Evolutionary conservation across 2,797 vertebrate genomes (phyloP).

Genomic region (Tarsius wallacei): DNA sequence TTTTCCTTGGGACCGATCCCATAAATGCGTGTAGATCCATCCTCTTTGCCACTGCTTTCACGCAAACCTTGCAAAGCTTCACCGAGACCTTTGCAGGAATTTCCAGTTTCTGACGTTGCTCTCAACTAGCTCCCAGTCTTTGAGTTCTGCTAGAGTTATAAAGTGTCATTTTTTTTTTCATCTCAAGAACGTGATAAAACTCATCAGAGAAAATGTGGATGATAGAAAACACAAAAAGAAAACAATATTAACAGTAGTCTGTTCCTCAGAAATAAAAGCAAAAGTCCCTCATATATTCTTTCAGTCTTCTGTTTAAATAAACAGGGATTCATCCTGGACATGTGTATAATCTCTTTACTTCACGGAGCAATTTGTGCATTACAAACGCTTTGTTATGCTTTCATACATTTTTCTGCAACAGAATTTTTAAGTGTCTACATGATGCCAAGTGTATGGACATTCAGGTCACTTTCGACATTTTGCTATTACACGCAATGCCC

Average conservation of each 20-base stretch:
- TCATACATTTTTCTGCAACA: conserved; percentile 10
- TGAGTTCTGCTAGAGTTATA: conserved; percentile 1
- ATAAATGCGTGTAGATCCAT: neutral
- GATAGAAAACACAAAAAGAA: neutral
- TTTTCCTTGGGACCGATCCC: conserved; percentile 11
- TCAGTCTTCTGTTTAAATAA: conserved; percentile 1
- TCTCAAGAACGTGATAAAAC: neutral
- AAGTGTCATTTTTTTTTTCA: neutral
- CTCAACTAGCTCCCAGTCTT: neutral
- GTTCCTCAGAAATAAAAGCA: neutral
- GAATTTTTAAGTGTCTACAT: neutral
- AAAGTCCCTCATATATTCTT: neutral
- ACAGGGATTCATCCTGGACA: neutral
- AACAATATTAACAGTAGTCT: neutral
- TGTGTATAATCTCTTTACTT: neutral
- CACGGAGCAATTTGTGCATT: neutral
- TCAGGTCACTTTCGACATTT: neutral
- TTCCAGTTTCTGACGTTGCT: neutral
- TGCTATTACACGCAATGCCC: neutral
- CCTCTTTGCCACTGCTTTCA: neutral
- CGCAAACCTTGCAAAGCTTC: neutral
- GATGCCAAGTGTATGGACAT: neutral
- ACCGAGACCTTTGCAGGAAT: neutral
- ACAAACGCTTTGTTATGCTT: neutral
- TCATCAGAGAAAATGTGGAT: conserved; percentile 43